These are phyloP conservation scores for Argopecten irradians DNA, from an alignment of 1,140 invertebrate species.

Conservation along the genomic window DNA sequence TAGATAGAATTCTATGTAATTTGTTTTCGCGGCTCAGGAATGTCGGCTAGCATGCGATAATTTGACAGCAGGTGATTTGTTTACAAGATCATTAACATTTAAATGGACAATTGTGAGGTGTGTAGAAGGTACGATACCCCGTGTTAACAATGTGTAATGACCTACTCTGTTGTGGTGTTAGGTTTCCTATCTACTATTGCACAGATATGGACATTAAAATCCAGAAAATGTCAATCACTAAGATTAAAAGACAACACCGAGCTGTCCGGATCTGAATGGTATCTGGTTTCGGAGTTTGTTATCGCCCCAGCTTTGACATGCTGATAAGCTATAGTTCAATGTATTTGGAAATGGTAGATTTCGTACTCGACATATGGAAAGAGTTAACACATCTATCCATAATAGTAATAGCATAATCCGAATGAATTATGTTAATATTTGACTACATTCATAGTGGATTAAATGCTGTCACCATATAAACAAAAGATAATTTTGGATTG, in stretches of 20 bases:
- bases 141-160: background rate
- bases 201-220: background rate
- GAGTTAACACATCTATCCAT: too few species aligned
- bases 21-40: too few species aligned
- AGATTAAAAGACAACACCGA: background rate
- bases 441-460: too few species aligned
- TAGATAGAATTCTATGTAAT: too few species aligned
- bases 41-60: too few species aligned
- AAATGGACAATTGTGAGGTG: background rate
- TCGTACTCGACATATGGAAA: too few species aligned
- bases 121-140: background rate
- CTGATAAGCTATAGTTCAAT: too few species aligned
- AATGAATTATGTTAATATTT: too few species aligned
- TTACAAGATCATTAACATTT: background rate
- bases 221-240: background rate
- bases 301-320: background rate
- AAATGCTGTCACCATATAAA: too few species aligned
- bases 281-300: conserved; percentile 6
- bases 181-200: background rate
- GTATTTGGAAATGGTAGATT: too few species aligned
- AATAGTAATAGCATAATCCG: too few species aligned
- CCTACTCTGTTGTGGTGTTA: background rate
- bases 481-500: too few species aligned
- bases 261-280: background rate
- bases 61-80: background rate